Base-by-base conservation (phyloP, 2,888 invertebrate species). In the Cerastoderma edule region DNA sequence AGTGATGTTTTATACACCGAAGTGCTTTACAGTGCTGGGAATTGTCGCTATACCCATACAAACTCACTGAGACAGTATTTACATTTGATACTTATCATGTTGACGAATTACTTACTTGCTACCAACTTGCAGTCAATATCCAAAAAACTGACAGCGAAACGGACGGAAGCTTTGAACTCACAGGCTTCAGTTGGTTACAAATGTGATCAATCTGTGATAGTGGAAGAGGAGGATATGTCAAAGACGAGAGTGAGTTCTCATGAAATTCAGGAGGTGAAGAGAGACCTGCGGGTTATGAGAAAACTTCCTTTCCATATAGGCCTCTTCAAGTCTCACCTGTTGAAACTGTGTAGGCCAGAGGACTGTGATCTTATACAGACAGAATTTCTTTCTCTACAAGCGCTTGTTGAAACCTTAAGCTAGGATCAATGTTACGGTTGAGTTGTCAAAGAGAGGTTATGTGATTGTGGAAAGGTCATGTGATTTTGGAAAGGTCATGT, bases 1-100 rank as follows among this genome's bases (percentile, higher is more conserved):
- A 72, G 81, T 48, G 76, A 83, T n/a, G 72, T 67, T 33, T 67
- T 83, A 28, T 89, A 89, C 65, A 75, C 79, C 1, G 75, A 86
- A 50, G 84, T 87, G 24, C 50, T 86, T 2, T 66, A 67, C 33
- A 22, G 54, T 19, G 81, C 71, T 22, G 72, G 65, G 10, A 54
- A 63, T 19, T 32, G 57, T 22, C 53, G 74, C n/a, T 80, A 60
- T 75, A 54, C 78, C 1, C 67, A 80, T 60, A 63, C 27, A 10
- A 67, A 72, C 3, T 35, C 66, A 27, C 3, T 72, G 4, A 10
- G 48, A 8, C 48, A 35, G 19, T 80, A 73, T 50, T 28, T 80
- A 33, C 44, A 71, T 16, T 71, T 76, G 10, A 53, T 80, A 5
- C 71, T 54, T 19, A 28, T 54, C 13, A 35, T 80, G 3, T 10